Conservation (phyloP, 2,113 vertebrate species). For the Alligator mississippiensis region DNA sequence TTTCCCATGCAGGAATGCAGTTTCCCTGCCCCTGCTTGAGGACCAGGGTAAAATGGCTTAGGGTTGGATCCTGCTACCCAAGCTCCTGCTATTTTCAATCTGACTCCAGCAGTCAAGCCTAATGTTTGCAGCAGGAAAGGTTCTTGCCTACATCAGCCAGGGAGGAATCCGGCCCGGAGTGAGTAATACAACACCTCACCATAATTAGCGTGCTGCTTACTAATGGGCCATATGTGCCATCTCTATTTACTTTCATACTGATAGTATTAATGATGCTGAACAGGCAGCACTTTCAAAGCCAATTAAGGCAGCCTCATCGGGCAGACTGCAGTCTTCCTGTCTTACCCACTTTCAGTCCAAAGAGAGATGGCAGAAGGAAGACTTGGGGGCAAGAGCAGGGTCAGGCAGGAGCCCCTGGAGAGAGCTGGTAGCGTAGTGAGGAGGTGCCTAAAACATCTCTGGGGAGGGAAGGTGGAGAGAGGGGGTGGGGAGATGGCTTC, state of each 20-base stretch:
- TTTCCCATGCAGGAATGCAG: background rate
- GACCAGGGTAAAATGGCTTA: background rate
- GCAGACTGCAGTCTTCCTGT: background rate
- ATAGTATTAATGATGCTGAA: background rate
- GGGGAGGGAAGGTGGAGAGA: background rate
- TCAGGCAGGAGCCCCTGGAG: background rate
- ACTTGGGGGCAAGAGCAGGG: fast-evolving
- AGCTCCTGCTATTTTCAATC: background rate
- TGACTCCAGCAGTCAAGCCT: background rate
- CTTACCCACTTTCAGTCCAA: background rate
- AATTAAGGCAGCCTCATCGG: background rate
- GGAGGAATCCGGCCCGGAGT: slow-evolving; percentile 38
- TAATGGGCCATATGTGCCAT: slow-evolving; percentile 43
- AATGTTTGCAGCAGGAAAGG: background rate
- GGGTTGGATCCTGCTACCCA: fast-evolving
- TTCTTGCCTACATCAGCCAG: background rate
- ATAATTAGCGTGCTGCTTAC: slow-evolving; percentile 49
- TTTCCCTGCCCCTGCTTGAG: background rate
- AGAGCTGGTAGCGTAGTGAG: background rate
- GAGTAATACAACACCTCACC: slow-evolving; percentile 47
- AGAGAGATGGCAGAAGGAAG: background rate
- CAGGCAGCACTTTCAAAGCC: slow-evolving; percentile 15
- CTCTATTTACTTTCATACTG: slow-evolving; percentile 36
- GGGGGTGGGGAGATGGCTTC: background rate
- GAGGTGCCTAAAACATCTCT: background rate